phyloP scores from a whole-genome alignment of 2,888 invertebrate genomes.

The Drosophila borborema region DNA sequence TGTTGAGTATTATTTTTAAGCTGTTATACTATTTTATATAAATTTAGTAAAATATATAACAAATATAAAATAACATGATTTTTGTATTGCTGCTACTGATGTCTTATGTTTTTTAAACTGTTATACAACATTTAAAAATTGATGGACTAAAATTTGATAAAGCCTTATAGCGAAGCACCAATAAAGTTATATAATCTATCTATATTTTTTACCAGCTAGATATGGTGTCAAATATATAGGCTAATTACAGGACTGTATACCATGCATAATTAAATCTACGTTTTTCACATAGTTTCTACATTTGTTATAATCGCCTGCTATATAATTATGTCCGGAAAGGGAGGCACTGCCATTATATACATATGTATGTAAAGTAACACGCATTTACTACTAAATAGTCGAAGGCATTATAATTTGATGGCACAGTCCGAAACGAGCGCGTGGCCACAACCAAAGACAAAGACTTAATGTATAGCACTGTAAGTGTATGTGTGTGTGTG shows the following conservation, averaged over 20 bases:
- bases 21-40: too few species aligned
- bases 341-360: conserved; percentile 21
- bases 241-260: conserved; percentile 24
- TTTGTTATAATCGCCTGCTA: conserved; percentile 18
- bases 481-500: neutral
- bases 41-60: too few species aligned
- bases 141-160: neutral
- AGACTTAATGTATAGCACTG: neutral
- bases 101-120: neutral
- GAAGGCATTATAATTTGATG: conserved; percentile 79
- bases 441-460: conserved; percentile 22
- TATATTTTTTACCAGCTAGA: neutral
- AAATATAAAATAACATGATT: too few species aligned
- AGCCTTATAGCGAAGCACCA: too few species aligned
- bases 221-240: conserved; percentile 12
- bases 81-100: neutral
- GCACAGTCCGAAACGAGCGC: conserved; percentile 65
- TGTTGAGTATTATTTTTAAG: too few species aligned
- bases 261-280: conserved; percentile 36
- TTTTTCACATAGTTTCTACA: conserved; percentile 19
- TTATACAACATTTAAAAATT: conserved; percentile 1
- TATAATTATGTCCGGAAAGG: conserved; percentile 45
- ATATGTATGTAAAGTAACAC: conserved; percentile 61
- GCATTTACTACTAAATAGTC: conserved; percentile 77
- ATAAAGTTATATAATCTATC: neutral